Evolutionary conservation across 2,888 invertebrate genomes (phyloP), one percentile per base, ranked within the genome.

Genomic region (Agrotis clavis): DNA sequence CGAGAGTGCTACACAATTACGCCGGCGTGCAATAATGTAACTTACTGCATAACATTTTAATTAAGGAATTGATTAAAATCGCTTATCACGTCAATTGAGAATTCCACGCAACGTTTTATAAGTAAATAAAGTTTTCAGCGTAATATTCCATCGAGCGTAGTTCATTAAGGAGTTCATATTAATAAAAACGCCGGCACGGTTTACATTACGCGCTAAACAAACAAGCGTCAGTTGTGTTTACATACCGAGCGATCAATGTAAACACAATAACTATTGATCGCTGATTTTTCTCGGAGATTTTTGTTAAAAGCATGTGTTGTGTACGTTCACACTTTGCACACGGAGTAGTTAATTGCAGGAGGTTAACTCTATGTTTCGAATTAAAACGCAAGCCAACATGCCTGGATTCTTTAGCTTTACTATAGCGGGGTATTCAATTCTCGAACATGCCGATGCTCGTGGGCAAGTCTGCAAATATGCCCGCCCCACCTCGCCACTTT

Each of bases 121-220:
- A 54, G 21, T 60, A 73, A 76, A 76, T 51, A 54, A 50, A 19
- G 41, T 53, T 59, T 73, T 59, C 79, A 75, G n/a, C 14, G 30
- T 30, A 30, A 60, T 60, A 74, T 71, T 78, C 51, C 51, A 48
- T 45, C 18, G 13, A 74, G 45, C 59, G 48, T 57, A 87, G 82
- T 87, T 83, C 85, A 87, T 87, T 77, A 85, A 78, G 72, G 70
- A 87, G 87, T 87, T 80, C 77, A 86, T 87, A 86, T 82, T 81
- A 85, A 85, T 87, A 87, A 87, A 88, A 84, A 75, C 62, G 76
- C 70, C 79, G 51, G 70, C 57, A 61, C 51, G 51, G 77, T 84
- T 80, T 82, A 84, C 82, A 82, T 82, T 59, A 63, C 67, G 63
- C 18, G 67, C 72, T 74, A 71, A 64, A 81, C 74, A 81, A 81